Evolutionary conservation across 2,113 vertebrate species (phyloP), one percentile per base, ranked within the genome.

Genomic region (Clupea harengus): DNA sequence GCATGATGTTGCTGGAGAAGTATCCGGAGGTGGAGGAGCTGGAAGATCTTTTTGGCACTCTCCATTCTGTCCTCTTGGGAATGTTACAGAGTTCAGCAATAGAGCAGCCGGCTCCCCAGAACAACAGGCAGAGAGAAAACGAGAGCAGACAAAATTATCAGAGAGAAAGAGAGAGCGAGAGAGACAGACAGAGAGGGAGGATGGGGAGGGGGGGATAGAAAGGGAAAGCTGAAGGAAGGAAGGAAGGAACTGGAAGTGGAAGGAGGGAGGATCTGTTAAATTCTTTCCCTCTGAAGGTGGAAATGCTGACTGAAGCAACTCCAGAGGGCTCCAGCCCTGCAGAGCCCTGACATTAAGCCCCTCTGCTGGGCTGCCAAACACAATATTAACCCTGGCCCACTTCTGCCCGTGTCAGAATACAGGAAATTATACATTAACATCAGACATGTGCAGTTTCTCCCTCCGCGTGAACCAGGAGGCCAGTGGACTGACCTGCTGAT

Each of bases 371-470:
- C 67, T 13, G 67, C 67, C 67, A 75, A 75, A 3, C 10, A 75
- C 13, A 75, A 75, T 39, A 75, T 28, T 39, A 72, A 32, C 32
- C 72, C 72, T 32, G 72, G 72, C 72, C 72, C 72, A 78, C 72
- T 11, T 4, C 28, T 17, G 72, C 72, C 72, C 10, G 28, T 22
- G 72, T 39, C 28, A 1, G 72, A 32, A 32, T 78, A 32, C 25
- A 32, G 72, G 25, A 78, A 39, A 78, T 78, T 78, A 78, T 78
- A 39, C 72, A 78, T 78, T 78, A 78, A 78, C 72, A 39, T 78
- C 67, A 32, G 67, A 75, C 67, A 32, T 32, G 8, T 39, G 67
- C 67, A 2, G 28, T 32, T 39, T 32, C 72, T 4, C 72, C 18
- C 54, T 78, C 25, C 11, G 72, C 72, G 4, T 32, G 2, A 44